Base-by-base conservation (phyloP, 2,797 vertebrate genomes). In the Eleutherodactylus coqui region DNA sequence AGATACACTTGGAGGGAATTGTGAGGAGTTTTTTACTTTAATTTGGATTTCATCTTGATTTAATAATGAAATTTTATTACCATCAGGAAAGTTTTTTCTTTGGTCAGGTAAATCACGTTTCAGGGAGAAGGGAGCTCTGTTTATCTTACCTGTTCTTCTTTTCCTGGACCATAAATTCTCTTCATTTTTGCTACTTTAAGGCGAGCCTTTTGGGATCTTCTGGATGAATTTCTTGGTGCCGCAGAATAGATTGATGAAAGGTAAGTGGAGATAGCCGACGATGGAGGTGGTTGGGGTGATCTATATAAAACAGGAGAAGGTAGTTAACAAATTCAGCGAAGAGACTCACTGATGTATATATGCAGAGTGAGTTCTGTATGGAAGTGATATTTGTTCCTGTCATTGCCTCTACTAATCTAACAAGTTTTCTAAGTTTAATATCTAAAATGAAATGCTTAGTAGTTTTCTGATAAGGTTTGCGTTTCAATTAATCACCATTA, bases 131-230 rank as follows among this genome's bases (percentile, higher is more conserved):
- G 29, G 17, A 36, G 19, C 7, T 10, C 4, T 29, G 47, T 34
- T 51, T 8, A 53, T 55, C 10, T 81, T 80, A 84, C 86, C 49
- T 85, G 76, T 82, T 1, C 64, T 34, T 83, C 41, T 75, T 83
- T 89, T 1, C 51, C 45, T 27, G 11, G 49, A 19, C 53, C 82
- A 81, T 91, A 91, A 0, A 13, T 27, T 14, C 67, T 87, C 82
- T 86, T 93, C 85, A 83, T 92, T 88, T 91, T 92, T 85, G 83
- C 83, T 29, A 82, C 78, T 38, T 89, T 91, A 32, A 51, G 70
- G 19, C 85, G 82, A 87, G 89, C 89, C 51, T 82, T 90, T 24
- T 85, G 82, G 47, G 90, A 93, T 9, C 89, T 72, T 10, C 58
- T 17, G 9, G 80, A 75, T 85, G 89, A 87, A 8, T 80, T 36